Base-by-base conservation (phyloP, 2,888 invertebrate species). In the Napeogenes inachia region DNA sequence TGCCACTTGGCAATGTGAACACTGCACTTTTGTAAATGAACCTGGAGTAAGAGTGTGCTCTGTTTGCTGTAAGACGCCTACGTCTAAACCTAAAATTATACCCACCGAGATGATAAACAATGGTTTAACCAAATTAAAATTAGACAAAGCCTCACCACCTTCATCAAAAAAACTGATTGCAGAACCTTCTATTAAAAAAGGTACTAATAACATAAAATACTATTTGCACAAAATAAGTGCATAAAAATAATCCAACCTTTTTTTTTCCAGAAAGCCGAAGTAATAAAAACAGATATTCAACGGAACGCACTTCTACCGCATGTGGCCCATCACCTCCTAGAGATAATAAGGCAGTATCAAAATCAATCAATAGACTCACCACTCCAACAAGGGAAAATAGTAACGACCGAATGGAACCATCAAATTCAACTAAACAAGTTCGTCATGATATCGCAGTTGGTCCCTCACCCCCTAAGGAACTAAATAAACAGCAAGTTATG, bases 1-100 rank as follows among this genome's bases (percentile, higher is more conserved):
- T 47, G 86, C 92, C 13, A 88, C 92, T 61, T 98, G 97, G 97
- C 94, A 95, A 68, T 98, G 97, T 80, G 96, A 96, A 75, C 96
- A 97, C 76, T 98, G 97, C 78, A 98, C 97, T 0, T 97, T 94
- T 78, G 94, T 97, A 3, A 98, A 98, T 78, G 94, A 95, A 65
- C 88, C 95, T 0, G 95, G 94, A 30, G 93, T 94, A 0, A 93
- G 94, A 71, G 95, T 97, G 47, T 97, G 97, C 77, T 92, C 92
- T 13, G 93, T 97, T 58, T 98, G 97, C 78, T 97, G 97, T 76
- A 96, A 97, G 78, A 97, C 97, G 0, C 93, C 93, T 0, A 92
- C 91, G 12, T 78, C 82, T 10, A 81, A 78, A 50, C 81, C 89
- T 10, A 75, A 73, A 61, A 70, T 78, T 13, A 68, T 84, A 56